Evolutionary conservation across 2,113 vertebrate genomes (phyloP).

Genomic region (Danio rerio): GRCz12tu NC_133177.1:61472501-61473000

Average conservation of each 20-base stretch:
- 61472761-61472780: constrained; percentile 19
- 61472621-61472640: not conserved
- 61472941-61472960: no score
- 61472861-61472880: not conserved
- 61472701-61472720: constrained; percentile 45
- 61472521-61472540: not conserved
- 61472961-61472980: not conserved
- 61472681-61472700: constrained; percentile 31
- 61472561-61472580: not conserved
- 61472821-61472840: no score
- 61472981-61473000: no score
- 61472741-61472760: constrained; percentile 56
- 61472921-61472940: not conserved
- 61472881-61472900: not conserved
- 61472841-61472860: not conserved
- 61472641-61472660: constrained; percentile 21
- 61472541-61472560: not conserved
- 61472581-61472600: not conserved
- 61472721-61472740: constrained; percentile 60
- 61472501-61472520: not conserved
- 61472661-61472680: constrained; percentile 48
- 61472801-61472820: no score
- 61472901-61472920: not conserved
- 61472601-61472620: not conserved
- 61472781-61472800: not conserved